Evolutionary conservation across 2,888 invertebrate species (phyloP).

Genomic region (Drosophila dives): DNA sequence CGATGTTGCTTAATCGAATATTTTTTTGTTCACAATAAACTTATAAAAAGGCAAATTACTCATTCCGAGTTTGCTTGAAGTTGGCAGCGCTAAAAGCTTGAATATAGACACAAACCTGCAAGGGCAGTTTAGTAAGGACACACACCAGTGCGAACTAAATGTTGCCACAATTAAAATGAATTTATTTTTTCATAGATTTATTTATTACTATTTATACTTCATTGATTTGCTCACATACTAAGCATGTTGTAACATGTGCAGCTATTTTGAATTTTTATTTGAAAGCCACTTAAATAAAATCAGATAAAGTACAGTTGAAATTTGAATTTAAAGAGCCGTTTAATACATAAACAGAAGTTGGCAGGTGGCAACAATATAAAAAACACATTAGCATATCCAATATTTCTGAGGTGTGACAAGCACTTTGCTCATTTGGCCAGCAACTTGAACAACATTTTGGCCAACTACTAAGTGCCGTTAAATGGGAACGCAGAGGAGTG

Average conservation of each 20-base stretch:
- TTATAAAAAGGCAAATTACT: neutral
- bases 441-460: constrained; percentile 12
- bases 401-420: constrained; percentile 50
- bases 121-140: neutral
- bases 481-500: constrained; percentile 50
- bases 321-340: neutral
- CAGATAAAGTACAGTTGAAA: neutral
- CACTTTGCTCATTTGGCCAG: constrained; percentile 46
- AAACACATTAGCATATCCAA: constrained; percentile 12
- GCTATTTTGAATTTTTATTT: neutral
- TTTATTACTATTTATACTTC: neutral
- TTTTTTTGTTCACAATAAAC: neutral
- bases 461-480: constrained; percentile 65
- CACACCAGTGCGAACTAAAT: neutral
- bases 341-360: neutral
- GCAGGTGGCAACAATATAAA: constrained; percentile 3
- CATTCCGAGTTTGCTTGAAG: neutral
- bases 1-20: neutral
- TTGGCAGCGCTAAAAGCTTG: neutral
- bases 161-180: neutral
- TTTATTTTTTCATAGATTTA: neutral
- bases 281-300: neutral
- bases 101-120: constrained; percentile 6
- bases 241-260: neutral
- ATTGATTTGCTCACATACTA: neutral